phyloP scores from a whole-genome alignment of 2,797 vertebrate genomes.

The Ispidina picta region DNA sequence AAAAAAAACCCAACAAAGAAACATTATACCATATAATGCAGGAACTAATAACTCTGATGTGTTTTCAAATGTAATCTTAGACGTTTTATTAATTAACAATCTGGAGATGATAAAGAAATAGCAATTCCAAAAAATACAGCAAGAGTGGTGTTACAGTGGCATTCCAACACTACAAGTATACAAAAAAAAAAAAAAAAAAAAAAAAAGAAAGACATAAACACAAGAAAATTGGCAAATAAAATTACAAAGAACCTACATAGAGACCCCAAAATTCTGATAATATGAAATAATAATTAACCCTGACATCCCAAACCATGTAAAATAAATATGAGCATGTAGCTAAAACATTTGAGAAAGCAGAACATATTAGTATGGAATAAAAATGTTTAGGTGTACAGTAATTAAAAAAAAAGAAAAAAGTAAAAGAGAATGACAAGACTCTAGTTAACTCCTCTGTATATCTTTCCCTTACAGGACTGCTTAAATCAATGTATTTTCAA shows the following conservation, averaged over 20 bases:
- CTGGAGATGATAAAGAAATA: neutral
- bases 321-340: neutral
- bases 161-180: neutral
- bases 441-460: neutral
- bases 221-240: neutral
- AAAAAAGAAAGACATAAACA: neutral
- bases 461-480: neutral
- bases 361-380: neutral
- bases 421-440: neutral
- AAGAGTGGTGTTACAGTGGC: neutral
- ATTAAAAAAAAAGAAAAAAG: neutral
- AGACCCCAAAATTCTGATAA: neutral
- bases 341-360: neutral
- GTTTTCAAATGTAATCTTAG: neutral
- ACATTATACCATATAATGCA: neutral
- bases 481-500: neutral
- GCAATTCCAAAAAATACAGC: neutral
- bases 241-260: neutral
- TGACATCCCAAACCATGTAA: accelerated
- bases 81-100: neutral
- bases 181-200: neutral
- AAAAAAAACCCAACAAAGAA: too few relatives aligned
- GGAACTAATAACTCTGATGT: neutral
- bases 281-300: neutral
- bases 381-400: too few relatives aligned